Percentiles rank a stretch among this genome's conserved stretches.
phyloP scores from a whole-genome alignment of 2,797 vertebrate species.

The Fistularia commersonii region DNA sequence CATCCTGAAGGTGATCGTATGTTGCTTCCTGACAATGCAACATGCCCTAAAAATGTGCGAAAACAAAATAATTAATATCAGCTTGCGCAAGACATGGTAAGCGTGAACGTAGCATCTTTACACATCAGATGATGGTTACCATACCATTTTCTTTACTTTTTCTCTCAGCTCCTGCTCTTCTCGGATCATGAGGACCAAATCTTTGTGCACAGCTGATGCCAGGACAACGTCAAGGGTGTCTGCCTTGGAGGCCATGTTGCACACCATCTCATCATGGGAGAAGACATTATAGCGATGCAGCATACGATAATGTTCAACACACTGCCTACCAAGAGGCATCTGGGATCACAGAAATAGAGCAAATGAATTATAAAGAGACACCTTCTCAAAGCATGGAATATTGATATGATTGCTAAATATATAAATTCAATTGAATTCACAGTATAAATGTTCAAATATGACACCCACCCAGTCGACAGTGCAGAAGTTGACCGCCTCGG shows the following conservation, averaged over 20 bases:
- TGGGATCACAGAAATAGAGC: slow-evolving; percentile 36
- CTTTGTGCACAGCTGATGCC: slow-evolving; percentile 90
- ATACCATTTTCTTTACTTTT: slow-evolving; percentile 85
- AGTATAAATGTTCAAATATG: not conserved
- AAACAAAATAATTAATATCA: not conserved
- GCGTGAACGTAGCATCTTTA: too few species aligned
- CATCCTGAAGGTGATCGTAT: slow-evolving; percentile 90
- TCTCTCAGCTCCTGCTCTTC: slow-evolving; percentile 85
- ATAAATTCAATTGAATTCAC: not conserved
- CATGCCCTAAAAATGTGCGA: slow-evolving; percentile 76
- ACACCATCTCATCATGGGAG: slow-evolving; percentile 97
- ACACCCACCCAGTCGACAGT: slow-evolving; percentile 92
- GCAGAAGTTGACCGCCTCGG: slow-evolving; percentile 98
- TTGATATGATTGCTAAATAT: not conserved
- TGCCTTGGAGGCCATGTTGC: slow-evolving; percentile 91
- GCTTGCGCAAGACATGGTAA: too few species aligned
- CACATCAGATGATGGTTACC: slow-evolving; percentile 6
- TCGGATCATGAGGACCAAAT: slow-evolving; percentile 87
- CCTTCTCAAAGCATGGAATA: not conserved
- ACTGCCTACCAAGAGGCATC: slow-evolving; percentile 91
- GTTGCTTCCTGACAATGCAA: slow-evolving; percentile 74
- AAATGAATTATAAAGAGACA: not conserved
- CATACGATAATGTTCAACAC: slow-evolving; percentile 91
- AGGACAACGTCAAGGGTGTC: slow-evolving; percentile 83
- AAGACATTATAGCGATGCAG: slow-evolving; percentile 95